Conservation (phyloP, 2,113 vertebrate species). For the Apteryx owenii region DNA sequence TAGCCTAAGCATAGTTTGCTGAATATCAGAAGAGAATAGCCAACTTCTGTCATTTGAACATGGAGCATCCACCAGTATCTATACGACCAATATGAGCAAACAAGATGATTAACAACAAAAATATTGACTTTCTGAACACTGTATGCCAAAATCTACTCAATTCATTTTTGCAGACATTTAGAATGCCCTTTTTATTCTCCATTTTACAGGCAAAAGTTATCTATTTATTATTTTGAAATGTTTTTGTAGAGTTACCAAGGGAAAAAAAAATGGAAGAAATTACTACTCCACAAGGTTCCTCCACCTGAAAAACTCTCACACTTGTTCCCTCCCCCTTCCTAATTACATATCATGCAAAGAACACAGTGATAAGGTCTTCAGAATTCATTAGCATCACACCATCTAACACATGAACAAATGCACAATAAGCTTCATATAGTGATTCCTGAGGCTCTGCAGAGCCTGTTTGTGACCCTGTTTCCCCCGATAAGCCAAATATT, state of each 20-base stretch:
- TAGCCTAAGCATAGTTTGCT: slow-evolving; percentile 70
- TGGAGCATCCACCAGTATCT: slow-evolving; percentile 86
- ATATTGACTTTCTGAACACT: neutral
- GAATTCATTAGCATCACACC: neutral
- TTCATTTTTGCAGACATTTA: neutral
- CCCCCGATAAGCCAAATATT: neutral
- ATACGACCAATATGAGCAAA: neutral
- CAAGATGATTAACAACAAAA: neutral
- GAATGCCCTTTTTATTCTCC: neutral
- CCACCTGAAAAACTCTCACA: neutral
- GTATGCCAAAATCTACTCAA: neutral
- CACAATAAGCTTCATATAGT: neutral
- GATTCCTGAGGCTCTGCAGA: neutral
- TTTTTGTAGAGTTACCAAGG: neutral
- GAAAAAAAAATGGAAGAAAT: neutral
- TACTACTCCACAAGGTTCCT: neutral
- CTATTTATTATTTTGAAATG: neutral
- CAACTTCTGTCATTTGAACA: slow-evolving; percentile 98
- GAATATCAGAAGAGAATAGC: slow-evolving; percentile 84
- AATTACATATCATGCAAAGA: neutral
- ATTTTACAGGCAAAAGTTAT: neutral
- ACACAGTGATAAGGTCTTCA: neutral
- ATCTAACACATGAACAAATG: neutral
- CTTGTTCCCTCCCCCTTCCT: neutral
- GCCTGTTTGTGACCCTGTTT: neutral